Evolutionary conservation across 2,888 invertebrate species (phyloP), one percentile per base, ranked within the genome.

Genomic region (Cetonia aurata): DNA sequence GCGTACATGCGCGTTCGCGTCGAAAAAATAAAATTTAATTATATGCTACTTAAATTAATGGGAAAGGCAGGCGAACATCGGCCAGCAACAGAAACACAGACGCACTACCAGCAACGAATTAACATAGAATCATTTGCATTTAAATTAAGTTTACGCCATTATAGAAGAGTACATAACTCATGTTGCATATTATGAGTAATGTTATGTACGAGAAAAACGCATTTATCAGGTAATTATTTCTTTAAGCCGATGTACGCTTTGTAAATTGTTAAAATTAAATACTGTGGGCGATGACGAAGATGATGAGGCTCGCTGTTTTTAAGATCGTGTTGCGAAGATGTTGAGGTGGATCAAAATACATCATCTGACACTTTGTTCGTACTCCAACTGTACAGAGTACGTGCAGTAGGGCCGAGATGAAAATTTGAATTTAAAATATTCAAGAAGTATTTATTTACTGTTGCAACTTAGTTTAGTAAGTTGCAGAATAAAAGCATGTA

Each of bases 21-120:
- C 76, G 79, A 79, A 82, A 83, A 75, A 78, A 80, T 82, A 83
- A 89, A 89, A 89, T 89, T 89, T 88, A 89, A 89, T 89, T 89
- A 89, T 89, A 87, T 89, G 88, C 89, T 89, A 88, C 89, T 89
- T 89, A 89, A 89, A 89, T 88, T 87, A 88, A 88, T 89, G 89
- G 88, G 88, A 25, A n/a, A 25, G 25, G 25, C 25, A 25, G 25
- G 25, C 82, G 81, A 84, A 81, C 82, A 82, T 25, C 25, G 25
- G 83, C 79, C 82, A 81, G 41, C 37, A 41, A 37, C 10, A 41
- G 56, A 41, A 15, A 25, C 33, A n/a, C 33, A n/a, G 25, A 19
- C 13, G 12, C 31, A 53, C 33, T 31, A 33, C 13, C 53, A 81
- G 78, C 80, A 6, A 19, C 44, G 71, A 83, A 84, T 85, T 85